Evolutionary conservation across 2,888 invertebrate genomes (phyloP), one percentile per base, ranked within the genome.

Genomic region (Agrotis ipsilon): DNA sequence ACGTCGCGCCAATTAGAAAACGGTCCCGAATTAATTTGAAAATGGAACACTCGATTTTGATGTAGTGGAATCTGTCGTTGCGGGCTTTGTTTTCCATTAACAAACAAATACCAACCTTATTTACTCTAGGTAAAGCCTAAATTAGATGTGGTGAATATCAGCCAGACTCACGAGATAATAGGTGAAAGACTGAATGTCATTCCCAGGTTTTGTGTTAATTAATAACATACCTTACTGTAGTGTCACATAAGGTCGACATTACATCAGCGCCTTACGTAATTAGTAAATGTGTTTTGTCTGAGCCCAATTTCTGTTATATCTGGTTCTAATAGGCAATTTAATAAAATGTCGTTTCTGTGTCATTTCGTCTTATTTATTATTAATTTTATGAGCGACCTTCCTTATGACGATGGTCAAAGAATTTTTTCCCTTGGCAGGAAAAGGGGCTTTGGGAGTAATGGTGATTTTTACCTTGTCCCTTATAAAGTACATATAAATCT

Each of bases 1-100:
- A 95, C 95, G 96, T 94, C 91, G 90, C 95, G 90, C 95, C 96
- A 96, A 96, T 96, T 96, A 96, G 94, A 94, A 94, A 94, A 93
- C 93, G 83, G 91, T 90, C 89, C 92, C 86, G 92, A 94, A 94
- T 95, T 95, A 94, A 95, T 95, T 95, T 92, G 93, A 95, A 96
- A 95, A 95, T 93, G 91, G 94, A 94, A 93, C 94, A 93, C 95
- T 96, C 94, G 93, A 95, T 93, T 94, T 94, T 96, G 96, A 96
- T 94, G 93, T 94, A 96, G 94, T 94, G 94, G 92, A 91, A 90
- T 89, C 90, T 93, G 94, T 94, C 94, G 75, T 59, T 77, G 72
- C 68, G 71, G 76, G 73, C 77, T 81, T 85, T 86, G 83, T 85
- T 74, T 76, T 60, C 32, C 52, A 43, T 45, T 55, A 45, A 54